Evolutionary conservation across 2,888 invertebrate species (phyloP).

Genomic region (Acrobasis repandana): DNA sequence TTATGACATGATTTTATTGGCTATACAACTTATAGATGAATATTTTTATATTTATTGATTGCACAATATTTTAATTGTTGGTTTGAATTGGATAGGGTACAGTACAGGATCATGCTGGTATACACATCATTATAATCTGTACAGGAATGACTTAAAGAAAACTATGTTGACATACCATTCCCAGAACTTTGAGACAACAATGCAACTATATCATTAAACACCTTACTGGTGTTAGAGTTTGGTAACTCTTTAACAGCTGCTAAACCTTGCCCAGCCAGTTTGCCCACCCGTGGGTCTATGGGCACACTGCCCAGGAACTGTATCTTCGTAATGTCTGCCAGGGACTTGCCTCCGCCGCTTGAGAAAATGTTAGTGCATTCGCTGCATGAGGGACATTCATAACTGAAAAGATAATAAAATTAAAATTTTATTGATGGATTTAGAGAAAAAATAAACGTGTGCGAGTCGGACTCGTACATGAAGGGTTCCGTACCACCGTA

Average conservation of each 20-base stretch:
- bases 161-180: constrained; percentile 35
- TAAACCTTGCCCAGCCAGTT: constrained; percentile 86
- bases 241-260: constrained; percentile 87
- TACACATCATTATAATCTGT: no score
- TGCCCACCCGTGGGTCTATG: constrained; percentile 91
- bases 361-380: constrained; percentile 98
- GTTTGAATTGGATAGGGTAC: no score
- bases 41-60: no score
- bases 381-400: constrained; percentile 94
- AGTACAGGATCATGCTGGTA: no score
- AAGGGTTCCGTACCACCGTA: no score
- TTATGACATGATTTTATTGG: no score
- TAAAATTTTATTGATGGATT: not conserved
- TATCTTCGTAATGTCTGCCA: constrained; percentile 90
- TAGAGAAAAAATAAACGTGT: no score
- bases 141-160: constrained; percentile 25
- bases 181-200: constrained; percentile 39
- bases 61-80: no score
- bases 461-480: no score
- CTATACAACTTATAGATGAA: no score
- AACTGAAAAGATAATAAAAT: constrained; percentile 73
- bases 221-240: constrained; percentile 87
- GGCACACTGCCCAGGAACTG: constrained; percentile 93
- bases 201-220: constrained; percentile 84
- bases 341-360: constrained; percentile 93